phyloP scores from a whole-genome alignment of 37 sponge, comb jelly and placozoan genomes.

The Amphimedon queenslandica region DNA sequence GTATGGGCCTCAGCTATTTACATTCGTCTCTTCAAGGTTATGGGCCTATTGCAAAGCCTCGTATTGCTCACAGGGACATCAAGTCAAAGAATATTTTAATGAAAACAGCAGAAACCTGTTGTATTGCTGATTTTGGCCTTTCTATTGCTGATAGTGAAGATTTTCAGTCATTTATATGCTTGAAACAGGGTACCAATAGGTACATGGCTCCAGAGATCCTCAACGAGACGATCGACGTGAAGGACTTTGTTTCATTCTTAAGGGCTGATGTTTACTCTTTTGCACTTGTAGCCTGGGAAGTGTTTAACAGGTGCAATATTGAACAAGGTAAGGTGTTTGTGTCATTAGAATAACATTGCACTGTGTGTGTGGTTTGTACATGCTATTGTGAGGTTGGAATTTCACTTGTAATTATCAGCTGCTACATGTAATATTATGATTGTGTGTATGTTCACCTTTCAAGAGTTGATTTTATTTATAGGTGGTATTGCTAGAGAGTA shows the following conservation, averaged over 20 bases:
- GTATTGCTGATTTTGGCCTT: conserved; percentile 88
- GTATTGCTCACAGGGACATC: conserved; percentile 83
- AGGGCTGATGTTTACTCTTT: conserved; percentile 81
- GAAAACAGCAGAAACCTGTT: conserved; percentile 62
- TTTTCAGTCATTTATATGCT: background rate
- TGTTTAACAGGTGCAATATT: conserved; percentile 56
- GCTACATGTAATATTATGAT: no score
- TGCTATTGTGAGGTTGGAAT: no score
- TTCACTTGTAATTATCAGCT: no score
- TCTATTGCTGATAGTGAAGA: conserved; percentile 29
- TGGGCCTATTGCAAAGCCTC: conserved; percentile 63
- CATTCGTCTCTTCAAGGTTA: conserved; percentile 76
- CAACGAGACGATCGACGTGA: conserved; percentile 62
- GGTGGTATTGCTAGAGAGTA: no score
- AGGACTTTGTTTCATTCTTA: conserved; percentile 65
- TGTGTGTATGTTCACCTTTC: no score
- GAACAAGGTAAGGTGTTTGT: no score
- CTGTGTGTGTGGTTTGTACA: no score
- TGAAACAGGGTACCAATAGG: conserved; percentile 70
- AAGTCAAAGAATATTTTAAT: conserved; percentile 89
- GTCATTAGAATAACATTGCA: no score
- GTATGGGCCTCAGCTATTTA: conserved; percentile 76
- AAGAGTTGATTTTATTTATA: no score
- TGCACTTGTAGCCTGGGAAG: conserved; percentile 92
- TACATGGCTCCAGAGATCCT: conserved; percentile 96